These are phyloP conservation scores for Scrobipalpa costella DNA, from an alignment of 2,888 invertebrate species.

Conservation along the genomic window DNA sequence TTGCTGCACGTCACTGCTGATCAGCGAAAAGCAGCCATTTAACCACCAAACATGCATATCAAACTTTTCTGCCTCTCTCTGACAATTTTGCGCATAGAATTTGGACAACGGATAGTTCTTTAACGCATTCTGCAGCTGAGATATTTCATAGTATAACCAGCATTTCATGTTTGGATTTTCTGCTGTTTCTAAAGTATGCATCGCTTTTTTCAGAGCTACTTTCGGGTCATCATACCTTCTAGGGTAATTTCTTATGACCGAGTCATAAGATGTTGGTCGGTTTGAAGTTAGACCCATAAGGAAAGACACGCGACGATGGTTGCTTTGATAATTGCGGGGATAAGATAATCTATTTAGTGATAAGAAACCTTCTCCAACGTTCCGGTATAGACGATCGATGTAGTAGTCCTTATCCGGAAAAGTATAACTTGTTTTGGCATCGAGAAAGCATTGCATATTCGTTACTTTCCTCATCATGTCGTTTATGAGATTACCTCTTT, in stretches of 20 bases:
- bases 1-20: constrained; percentile 8
- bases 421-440: constrained; percentile 63
- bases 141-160: constrained; percentile 61
- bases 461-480: constrained; percentile 68
- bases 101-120: constrained; percentile 3
- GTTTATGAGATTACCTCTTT: constrained; percentile 60
- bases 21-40: constrained; percentile 16
- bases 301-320: constrained; percentile 69
- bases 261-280: constrained; percentile 69
- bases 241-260: constrained; percentile 73
- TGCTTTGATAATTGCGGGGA: constrained; percentile 67
- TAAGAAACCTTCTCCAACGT: constrained; percentile 69
- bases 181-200: constrained; percentile 64
- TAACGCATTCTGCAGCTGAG: background rate
- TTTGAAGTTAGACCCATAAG: constrained; percentile 69
- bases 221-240: constrained; percentile 68
- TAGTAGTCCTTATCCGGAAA: constrained; percentile 68
- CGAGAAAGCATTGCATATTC: constrained; percentile 69
- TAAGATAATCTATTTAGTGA: constrained; percentile 69
- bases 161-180: constrained; percentile 73
- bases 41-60: constrained; percentile 11
- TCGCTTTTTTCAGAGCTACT: constrained; percentile 60
- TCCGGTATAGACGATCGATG: constrained; percentile 65
- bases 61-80: background rate
- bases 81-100: constrained; percentile 15